Evolutionary conservation across 2,888 invertebrate genomes (phyloP).

Genomic region (Amiota communis): DNA sequence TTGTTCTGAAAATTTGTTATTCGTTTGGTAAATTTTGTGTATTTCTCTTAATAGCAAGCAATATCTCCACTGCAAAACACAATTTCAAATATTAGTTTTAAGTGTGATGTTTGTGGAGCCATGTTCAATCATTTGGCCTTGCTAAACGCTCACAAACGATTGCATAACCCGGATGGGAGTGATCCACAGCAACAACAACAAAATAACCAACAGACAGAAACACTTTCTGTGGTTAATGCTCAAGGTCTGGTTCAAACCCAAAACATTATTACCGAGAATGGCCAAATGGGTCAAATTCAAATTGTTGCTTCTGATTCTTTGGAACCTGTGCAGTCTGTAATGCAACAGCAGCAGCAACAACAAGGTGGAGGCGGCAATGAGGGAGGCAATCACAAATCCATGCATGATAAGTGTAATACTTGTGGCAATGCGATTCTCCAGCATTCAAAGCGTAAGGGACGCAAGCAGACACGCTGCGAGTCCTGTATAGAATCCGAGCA

Average conservation of each 20-base stretch:
- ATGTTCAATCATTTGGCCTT: slow-evolving; percentile 88
- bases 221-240: slow-evolving; percentile 77
- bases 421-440: slow-evolving; percentile 77
- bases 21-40: neutral
- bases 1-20: neutral
- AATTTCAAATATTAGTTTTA: slow-evolving; percentile 87
- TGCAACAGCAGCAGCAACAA: slow-evolving; percentile 57
- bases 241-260: slow-evolving; percentile 72
- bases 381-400: slow-evolving; percentile 70
- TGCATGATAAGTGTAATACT: slow-evolving; percentile 78
- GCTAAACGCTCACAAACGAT: slow-evolving; percentile 89
- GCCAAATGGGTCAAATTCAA: slow-evolving; percentile 76
- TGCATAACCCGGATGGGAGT: slow-evolving; percentile 79
- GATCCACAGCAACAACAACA: slow-evolving; percentile 65
- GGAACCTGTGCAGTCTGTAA: slow-evolving; percentile 56
- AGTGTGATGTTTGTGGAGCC: slow-evolving; percentile 89
- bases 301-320: slow-evolving; percentile 76
- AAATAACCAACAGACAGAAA: slow-evolving; percentile 59
- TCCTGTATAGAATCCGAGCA: slow-evolving; percentile 78
- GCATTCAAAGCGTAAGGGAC: slow-evolving; percentile 77
- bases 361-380: slow-evolving; percentile 67
- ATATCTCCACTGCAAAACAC: slow-evolving; percentile 76
- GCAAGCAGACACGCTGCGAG: slow-evolving; percentile 78
- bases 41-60: slow-evolving; percentile 38
- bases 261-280: slow-evolving; percentile 72